Base-by-base conservation (phyloP, 2,113 vertebrate genomes). In the Strigops habroptila region DNA sequence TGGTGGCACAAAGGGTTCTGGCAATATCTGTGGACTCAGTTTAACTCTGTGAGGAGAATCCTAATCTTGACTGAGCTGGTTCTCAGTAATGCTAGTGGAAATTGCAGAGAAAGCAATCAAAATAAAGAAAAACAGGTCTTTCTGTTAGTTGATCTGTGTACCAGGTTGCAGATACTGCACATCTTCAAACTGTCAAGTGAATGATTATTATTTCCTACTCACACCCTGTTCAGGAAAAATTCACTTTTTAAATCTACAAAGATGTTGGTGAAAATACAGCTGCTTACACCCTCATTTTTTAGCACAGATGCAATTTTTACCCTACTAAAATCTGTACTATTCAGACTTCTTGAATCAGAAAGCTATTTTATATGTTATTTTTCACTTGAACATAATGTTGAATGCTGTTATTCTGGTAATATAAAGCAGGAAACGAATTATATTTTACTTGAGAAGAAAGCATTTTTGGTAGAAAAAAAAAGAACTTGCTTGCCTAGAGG, bases 381-480 rank as follows among this genome's bases (percentile, higher is more conserved):
- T 88, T 92, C 64, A 35, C 81, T 96, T 63, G 35, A 71, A n/a
- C 88, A 63, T 63, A 68, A 87, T 41, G 15, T 9, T 2, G 84
- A 30, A 67, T 65, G 35, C 52, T 79, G 59, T 73, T 89, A 62
- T 68, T 71, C 73, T 59, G 64, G 75, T 67, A 64, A 76, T 57
- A 55, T 55, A 90, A 88, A 86, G 51, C 46, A 84, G 75, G 71
- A 90, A 94, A 92, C 14, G 3, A 90, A 88, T 94, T 86, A 7
- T 78, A 63, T 93, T 90, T 95, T 65, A 21, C 49, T 73, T 35
- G 60, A 67, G 78, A 91, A 80, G 7, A 37, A 95, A 87, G 78
- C 33, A 28, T 53, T 94, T 92, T 70, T 75, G 71, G 60, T 53
- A 59, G 62, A 25, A 71, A 91, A 88, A 88, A 91, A 82, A 89